These are phyloP conservation scores for Apis mellifera DNA, from an alignment of 1,140 invertebrate genomes.

Conservation along the genomic window Amel_HAv3.1 CM009936.2:2321001-2321500, in stretches of 20 bases:
- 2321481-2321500: neutral
- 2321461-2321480: too few relatives aligned
- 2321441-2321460: neutral
- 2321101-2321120: constrained; percentile 5
- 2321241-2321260: neutral
- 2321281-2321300: neutral
- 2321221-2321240: constrained; percentile 16
- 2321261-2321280: neutral
- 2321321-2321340: constrained; percentile 14
- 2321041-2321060: constrained; percentile 1
- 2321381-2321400: neutral
- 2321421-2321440: neutral
- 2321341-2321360: neutral
- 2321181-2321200: constrained; percentile 39
- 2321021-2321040: constrained; percentile 2
- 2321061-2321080: too few relatives aligned
- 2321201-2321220: neutral
- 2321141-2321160: constrained; percentile 30
- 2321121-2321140: constrained; percentile 10
- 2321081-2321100: too few relatives aligned
- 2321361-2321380: constrained; percentile 4
- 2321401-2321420: neutral
- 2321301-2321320: neutral
- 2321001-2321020: neutral
- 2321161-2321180: constrained; percentile 30